Evolutionary conservation across 2,797 vertebrate species (phyloP), one percentile per base, ranked within the genome.

Genomic region (Bradypus variegatus): DNA sequence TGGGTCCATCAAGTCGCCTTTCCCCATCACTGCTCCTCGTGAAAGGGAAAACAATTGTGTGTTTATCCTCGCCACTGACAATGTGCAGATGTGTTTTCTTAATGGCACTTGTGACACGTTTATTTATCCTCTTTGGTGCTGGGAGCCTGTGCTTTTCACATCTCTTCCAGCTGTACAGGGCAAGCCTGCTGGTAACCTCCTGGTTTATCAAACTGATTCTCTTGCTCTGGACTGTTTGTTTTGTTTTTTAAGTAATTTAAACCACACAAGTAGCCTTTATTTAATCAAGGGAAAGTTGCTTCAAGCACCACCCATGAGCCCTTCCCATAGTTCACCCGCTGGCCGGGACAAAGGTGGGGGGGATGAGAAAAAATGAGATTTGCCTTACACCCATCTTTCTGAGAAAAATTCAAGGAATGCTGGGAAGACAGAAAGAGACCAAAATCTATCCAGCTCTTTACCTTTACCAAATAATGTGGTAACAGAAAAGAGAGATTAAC

Each of bases 201-300:
- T 95, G 31, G 62, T 75, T 95, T 95, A 90, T 94, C 83, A 94
- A 76, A 36, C 81, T 64, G 93, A 94, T 95, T 95, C 81, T 93
- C 76, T 83, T 91, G 90, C 83, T 70, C 89, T 84, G 77, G 80
- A 62, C 86, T 94, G 91, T 92, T 93, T 93, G 89, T 92, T 95
- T 96, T 88, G 73, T 95, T 94, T 97, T 93, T 96, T 88, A 96
- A 96, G 93, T 88, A 91, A 93, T 90, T 95, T 83, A 95, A 97
- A 87, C 92, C 92, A 95, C 94, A 96, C 91, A 96, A 95, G 88
- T 84, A 93, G 6, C 5, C 80, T 65, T 75, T 94, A 94, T 84
- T 94, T 91, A 94, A 85, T 93, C 78, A 87, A 93, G 92, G 72
- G 94, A 94, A 95, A 95, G 95, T 91, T 95, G 86, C 94, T 94